Base-by-base conservation (phyloP, 35 echinoderm and acorn worm species). In the Heliocidaris tuberculata region DNA sequence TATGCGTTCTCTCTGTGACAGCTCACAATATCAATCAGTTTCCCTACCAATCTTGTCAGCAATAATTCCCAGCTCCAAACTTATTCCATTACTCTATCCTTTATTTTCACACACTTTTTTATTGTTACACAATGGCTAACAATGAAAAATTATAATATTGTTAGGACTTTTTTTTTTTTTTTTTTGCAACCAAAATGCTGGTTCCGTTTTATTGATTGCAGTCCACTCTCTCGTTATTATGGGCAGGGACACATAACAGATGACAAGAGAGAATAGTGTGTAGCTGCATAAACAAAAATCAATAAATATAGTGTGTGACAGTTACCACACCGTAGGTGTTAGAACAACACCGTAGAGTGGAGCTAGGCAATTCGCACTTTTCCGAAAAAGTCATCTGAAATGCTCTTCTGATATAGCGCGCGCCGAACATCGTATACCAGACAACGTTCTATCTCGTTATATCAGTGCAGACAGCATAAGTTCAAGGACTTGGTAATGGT, bases 201-300 rank as follows among this genome's bases (percentile, higher is more conserved):
- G 65, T 78, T n/a, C 65, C 2, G 27, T 78, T 27, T 24, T 78
- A 78, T 78, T 19, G 65, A 78, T 78, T 78, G 65, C 27, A 24
- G 65, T 19, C 65, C 35, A 42, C 35, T 27, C 27, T 78, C 65
- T 78, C 21, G 4, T n/a, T 21, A 78, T 78, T n/a, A 19, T 78
- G 65, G 59, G 59, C 59, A 60, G 59, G 59, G 65, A 78, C 65
- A n/a, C 65, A 78, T 78, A 78, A 78, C 65, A 78, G 65, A 78
- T 78, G 65, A 27, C 65, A 24, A 42, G 65, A 19, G 21, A 78
- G 65, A 78, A 17, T 78, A 78, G 27, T 17, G 65, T 78, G 65
- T 6, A 78, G 27, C 65, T 78, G 27, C 65, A 78, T 78, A 78
- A 78, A 78, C 65, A 78, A 19, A 78, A 78, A 78, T 78, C 65